Evolutionary conservation across 2,797 vertebrate genomes (phyloP).

Genomic region (Sebastes iracundus): DNA sequence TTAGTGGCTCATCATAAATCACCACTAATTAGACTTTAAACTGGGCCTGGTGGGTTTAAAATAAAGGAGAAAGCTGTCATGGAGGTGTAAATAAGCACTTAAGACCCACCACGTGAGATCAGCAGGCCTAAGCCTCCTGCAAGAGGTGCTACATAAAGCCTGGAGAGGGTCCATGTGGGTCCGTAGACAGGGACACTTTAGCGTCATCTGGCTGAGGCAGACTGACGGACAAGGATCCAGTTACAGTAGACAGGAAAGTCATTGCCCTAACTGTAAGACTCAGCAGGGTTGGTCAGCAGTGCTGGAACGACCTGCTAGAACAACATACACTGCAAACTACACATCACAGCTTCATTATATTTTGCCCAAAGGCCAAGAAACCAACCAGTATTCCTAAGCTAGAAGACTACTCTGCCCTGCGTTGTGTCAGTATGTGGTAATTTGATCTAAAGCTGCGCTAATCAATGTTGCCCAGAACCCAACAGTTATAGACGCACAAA

Average conservation of each 20-base stretch:
- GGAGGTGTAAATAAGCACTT: constrained; percentile 40
- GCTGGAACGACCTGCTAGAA: neutral
- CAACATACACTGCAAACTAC: neutral
- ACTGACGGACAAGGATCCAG: neutral
- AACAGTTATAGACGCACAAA: neutral
- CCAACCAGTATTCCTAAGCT: no score
- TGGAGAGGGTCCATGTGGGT: neutral
- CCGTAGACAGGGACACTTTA: neutral
- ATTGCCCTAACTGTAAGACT: neutral
- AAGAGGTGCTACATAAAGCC: constrained; percentile 3
- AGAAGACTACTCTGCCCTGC: no score
- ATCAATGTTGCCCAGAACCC: neutral
- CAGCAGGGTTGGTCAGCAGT: neutral
- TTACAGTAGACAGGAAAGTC: neutral
- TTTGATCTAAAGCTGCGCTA: no score
- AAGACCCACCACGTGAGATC: constrained; percentile 40
- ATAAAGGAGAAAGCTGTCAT: constrained; percentile 29
- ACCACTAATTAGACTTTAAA: constrained; percentile 50
- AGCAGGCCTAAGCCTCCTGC: constrained; percentile 11
- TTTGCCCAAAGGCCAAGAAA: no score
- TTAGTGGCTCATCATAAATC: constrained; percentile 40
- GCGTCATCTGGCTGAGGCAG: neutral
- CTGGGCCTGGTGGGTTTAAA: constrained; percentile 24
- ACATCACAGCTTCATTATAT: no score
- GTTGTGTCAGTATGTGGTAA: no score